Evolutionary conservation across 2,888 invertebrate genomes (phyloP), one percentile per base, ranked within the genome.

Genomic region (Temnothorax ravouxi): DNA sequence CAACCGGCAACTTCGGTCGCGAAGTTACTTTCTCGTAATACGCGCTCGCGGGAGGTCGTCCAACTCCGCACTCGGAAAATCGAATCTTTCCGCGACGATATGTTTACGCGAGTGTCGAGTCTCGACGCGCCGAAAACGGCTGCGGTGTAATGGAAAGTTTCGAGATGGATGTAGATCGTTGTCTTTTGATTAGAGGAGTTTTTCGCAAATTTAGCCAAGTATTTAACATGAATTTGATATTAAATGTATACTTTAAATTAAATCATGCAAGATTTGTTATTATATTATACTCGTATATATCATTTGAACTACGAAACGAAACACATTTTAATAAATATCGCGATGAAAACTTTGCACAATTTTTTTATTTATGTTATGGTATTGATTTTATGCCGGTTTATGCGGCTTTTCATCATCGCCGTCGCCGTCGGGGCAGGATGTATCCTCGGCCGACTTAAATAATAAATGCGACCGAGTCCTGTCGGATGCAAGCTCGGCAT

Each of bases 1-100:
- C 52, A 47, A 34, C 54, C 29, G 29, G 34, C 56, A 80, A 80
- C 72, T 80, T 80, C 34, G 47, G 34, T 13, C 21, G 3, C 34
- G 34, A 80, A 72, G 72, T 80, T 59, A 72, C 79, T 72, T 80
- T 47, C 79, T 80, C 77, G 47, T 69, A 34, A 77, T 54, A 67
- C 44, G 44, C 69, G 76, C 54, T 76, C 41, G 11, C 29, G 41
- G 69, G 29, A 34, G 69, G 56, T 67, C 69, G 54, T 59, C 47
- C 59, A 72, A 80, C 72, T 71, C 47, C 47, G 79, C 21, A 38
- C 56, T 50, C 50, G 79, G 79, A 80, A 72, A 80, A 80, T 80
- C 72, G 72, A 80, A 72, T 80, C 64, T 59, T 18, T 56, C 15
- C 29, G 6, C 29, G 52, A 47, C 47, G 72, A 6, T 59, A 59